These are phyloP conservation scores for Drosophila quinaria DNA, from an alignment of 2,888 invertebrate species.

Conservation along the genomic window DNA sequence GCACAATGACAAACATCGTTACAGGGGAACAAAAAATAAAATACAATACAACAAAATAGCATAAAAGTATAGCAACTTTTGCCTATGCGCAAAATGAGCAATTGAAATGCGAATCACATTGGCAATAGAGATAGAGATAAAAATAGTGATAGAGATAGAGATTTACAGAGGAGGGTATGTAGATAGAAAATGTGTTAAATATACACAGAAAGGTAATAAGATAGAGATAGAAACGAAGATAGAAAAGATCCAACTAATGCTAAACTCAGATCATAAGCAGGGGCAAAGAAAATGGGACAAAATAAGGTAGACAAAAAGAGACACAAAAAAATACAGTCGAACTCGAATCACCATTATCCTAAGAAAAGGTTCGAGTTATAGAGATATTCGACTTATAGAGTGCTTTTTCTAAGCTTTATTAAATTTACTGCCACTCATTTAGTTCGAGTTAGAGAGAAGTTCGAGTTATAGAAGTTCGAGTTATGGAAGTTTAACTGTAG, in stretches of 20 bases:
- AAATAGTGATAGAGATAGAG: not conserved
- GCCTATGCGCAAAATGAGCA: slow-evolving; percentile 40
- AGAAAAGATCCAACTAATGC: not conserved
- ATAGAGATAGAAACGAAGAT: not conserved
- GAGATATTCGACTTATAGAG: too few species aligned
- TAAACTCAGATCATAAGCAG: not conserved
- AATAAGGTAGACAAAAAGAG: too few species aligned
- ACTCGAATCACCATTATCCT: too few species aligned
- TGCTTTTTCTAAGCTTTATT: too few species aligned
- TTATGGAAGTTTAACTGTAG: too few species aligned
- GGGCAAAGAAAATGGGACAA: too few species aligned
- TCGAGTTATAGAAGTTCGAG: too few species aligned
- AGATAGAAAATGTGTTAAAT: not conserved
- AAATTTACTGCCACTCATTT: too few species aligned
- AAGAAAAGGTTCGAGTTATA: too few species aligned
- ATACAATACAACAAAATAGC: not conserved
- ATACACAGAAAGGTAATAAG: not conserved
- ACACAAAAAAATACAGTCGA: too few species aligned
- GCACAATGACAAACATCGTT: slow-evolving; percentile 53
- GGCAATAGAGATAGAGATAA: slow-evolving; percentile 2
- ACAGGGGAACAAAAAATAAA: slow-evolving; percentile 33
- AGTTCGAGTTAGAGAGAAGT: too few species aligned
- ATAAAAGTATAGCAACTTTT: slow-evolving; percentile 36
- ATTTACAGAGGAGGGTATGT: not conserved
- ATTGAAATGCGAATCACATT: slow-evolving; percentile 32